phyloP scores from a whole-genome alignment of 2,797 vertebrate genomes.

The Centropyge bicolor region DNA sequence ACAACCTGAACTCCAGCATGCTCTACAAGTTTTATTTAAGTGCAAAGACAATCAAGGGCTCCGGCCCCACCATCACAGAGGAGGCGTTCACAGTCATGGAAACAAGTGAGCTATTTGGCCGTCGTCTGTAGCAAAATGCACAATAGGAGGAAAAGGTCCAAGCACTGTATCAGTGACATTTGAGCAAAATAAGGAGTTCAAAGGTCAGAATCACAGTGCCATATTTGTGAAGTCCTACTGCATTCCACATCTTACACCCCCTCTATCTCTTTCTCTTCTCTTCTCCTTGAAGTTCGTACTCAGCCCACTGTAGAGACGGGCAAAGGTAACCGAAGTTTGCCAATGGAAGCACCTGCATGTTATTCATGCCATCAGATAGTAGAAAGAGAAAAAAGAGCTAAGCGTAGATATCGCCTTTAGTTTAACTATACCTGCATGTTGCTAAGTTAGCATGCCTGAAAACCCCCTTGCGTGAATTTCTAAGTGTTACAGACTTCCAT shows the following conservation, averaged over 20 bases:
- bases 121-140: not conserved
- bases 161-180: not conserved
- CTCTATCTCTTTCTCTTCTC: conserved; percentile 76
- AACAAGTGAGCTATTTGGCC: conserved; percentile 88
- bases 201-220: not conserved
- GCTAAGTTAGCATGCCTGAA: conserved; percentile 33
- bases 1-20: conserved; percentile 92
- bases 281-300: conserved; percentile 88
- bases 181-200: not conserved
- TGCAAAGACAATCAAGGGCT: conserved; percentile 91
- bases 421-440: conserved; percentile 53
- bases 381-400: conserved; percentile 12
- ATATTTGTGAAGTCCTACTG: conserved; percentile 17
- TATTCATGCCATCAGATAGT: conserved; percentile 27
- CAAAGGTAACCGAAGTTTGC: conserved; percentile 91
- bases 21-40: conserved; percentile 95
- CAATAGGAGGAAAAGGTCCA: not conserved
- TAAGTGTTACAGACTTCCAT: conserved; percentile 48
- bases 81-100: conserved; percentile 93
- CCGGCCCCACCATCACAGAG: conserved; percentile 88
- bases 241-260: conserved; percentile 34
- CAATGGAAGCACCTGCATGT: conserved; percentile 83
- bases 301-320: conserved; percentile 90
- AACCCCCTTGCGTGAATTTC: not conserved
- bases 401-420: conserved; percentile 13